phyloP scores from a whole-genome alignment of 2,797 vertebrate genomes.

The Melopsittacus undulatus region DNA sequence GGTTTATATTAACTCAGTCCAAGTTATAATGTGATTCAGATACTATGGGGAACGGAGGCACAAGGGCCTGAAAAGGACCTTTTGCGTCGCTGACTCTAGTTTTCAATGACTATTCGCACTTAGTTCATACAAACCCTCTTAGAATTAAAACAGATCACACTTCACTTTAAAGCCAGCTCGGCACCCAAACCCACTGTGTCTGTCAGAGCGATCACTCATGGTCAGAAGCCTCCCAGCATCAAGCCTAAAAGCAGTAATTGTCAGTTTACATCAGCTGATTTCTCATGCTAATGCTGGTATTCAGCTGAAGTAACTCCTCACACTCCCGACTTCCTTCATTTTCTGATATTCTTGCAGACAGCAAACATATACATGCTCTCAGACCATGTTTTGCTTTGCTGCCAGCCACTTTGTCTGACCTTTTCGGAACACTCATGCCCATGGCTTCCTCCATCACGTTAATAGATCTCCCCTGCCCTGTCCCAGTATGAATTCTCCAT shows the following conservation, averaged over 20 bases:
- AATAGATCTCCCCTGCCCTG: not conserved
- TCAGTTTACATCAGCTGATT: constrained; percentile 14
- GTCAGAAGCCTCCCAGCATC: constrained; percentile 8
- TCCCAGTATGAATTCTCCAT: not conserved
- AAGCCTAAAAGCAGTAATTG: constrained; percentile 30
- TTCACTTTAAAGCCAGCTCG: not conserved
- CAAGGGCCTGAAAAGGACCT: not conserved
- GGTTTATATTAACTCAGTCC: constrained; percentile 34
- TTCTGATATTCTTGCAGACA: not conserved
- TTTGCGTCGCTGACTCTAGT: not conserved
- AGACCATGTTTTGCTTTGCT: not conserved
- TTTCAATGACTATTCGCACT: not conserved
- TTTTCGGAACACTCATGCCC: not conserved
- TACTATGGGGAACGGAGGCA: not conserved
- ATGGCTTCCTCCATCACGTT: not conserved
- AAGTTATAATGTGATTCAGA: constrained; percentile 1
- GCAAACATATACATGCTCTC: not conserved
- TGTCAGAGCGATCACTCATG: not conserved
- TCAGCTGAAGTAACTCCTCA: not conserved
- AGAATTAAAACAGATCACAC: not conserved
- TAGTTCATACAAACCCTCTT: not conserved
- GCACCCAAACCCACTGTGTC: not conserved
- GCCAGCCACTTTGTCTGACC: not conserved
- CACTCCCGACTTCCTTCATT: not conserved
- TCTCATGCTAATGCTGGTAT: not conserved